Percentiles rank a stretch among this genome's conserved stretches.
Evolutionary conservation across 2,797 vertebrate genomes (phyloP).

Genomic region (Coracias cyanogaster): DNA sequence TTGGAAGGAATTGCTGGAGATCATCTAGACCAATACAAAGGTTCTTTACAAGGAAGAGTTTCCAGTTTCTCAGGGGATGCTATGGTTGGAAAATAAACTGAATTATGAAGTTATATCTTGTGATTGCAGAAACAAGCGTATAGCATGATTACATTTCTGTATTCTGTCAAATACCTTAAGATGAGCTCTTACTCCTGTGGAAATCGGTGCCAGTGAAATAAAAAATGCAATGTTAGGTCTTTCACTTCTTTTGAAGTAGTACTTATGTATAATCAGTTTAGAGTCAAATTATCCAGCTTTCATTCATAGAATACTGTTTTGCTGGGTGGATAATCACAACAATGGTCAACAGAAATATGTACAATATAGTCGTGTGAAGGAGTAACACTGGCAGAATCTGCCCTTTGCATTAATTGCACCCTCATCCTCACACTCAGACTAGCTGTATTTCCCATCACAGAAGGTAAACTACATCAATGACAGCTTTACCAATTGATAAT

Average conservation of each 20-base stretch:
- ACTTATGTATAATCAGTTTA: not conserved
- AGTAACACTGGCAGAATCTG: not conserved
- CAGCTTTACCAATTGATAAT: not conserved
- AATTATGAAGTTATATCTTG: not conserved
- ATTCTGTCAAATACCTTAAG: not conserved
- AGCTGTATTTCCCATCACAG: not conserved
- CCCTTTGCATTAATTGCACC: not conserved
- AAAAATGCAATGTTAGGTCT: not conserved
- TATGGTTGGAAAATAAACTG: not conserved
- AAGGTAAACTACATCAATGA: not conserved
- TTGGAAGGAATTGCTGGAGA: not conserved
- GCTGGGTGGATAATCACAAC: not conserved
- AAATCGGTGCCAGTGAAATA: not conserved
- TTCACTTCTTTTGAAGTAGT: not conserved
- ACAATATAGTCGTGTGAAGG: not conserved
- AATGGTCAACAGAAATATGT: not conserved
- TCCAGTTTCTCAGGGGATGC: not conserved
- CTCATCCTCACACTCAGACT: not conserved
- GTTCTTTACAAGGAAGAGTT: not conserved
- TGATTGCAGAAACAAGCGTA: not conserved
- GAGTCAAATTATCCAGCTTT: not conserved
- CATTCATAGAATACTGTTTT: not conserved
- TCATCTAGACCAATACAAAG: not conserved
- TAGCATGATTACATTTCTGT: not conserved
- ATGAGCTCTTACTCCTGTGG: not conserved